phyloP scores from a whole-genome alignment of 2,797 vertebrate genomes.

The Eleutherodactylus coqui region DNA sequence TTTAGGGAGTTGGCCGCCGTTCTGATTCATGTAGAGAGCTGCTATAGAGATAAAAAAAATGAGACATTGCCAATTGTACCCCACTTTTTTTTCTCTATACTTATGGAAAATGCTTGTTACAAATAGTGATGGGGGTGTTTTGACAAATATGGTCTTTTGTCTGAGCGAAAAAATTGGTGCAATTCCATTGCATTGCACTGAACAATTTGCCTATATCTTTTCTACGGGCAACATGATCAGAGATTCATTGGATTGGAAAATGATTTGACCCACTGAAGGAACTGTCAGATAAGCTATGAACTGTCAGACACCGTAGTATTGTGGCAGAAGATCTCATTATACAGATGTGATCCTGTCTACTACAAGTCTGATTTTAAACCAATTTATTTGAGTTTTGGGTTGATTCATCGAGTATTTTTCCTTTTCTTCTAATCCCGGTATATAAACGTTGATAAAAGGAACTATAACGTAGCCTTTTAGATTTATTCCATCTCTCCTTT shows the following conservation, averaged over 20 bases:
- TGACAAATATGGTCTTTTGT: no score
- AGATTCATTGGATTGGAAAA: not conserved
- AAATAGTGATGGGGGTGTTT: no score
- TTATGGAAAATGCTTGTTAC: no score
- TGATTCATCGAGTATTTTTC: constrained; percentile 13
- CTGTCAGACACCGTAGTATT: not conserved
- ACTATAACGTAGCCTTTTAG: constrained; percentile 62
- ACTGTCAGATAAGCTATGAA: not conserved
- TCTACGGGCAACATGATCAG: not conserved
- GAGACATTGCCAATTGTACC: no score
- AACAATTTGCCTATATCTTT: no score
- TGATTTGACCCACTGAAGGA: not conserved
- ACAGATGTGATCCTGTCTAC: constrained; percentile 12
- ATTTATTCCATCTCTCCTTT: constrained; percentile 65
- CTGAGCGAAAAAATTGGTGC: no score
- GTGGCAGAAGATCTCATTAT: not conserved
- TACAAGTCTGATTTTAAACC: constrained; percentile 9
- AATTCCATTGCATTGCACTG: no score
- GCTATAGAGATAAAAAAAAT: no score
- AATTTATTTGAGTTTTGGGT: constrained; percentile 36
- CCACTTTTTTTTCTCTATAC: no score
- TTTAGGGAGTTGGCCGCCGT: no score
- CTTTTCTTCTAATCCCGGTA: constrained; percentile 62
- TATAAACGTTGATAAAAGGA: constrained; percentile 69
- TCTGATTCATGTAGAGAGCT: no score